phyloP scores from a whole-genome alignment of 1,140 invertebrate species.

The Listronotus bonariensis region DNA sequence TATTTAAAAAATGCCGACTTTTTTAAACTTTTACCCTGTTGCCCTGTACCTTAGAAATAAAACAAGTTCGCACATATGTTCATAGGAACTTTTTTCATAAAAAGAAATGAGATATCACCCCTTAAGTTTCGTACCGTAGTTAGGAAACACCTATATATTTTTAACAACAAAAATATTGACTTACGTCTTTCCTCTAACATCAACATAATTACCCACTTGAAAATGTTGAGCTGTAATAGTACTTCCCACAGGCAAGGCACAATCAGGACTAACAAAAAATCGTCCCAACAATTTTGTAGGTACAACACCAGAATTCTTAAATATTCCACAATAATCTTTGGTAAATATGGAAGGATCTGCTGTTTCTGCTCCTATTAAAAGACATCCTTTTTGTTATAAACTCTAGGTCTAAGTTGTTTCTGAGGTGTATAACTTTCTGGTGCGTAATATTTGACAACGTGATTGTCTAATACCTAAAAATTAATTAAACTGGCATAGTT shows the following conservation, averaged over 20 bases:
- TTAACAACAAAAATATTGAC: conserved; percentile 46
- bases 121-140: no score
- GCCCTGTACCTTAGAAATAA: no score
- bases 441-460: conserved; percentile 90
- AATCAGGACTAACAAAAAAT: conserved; percentile 86
- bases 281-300: conserved; percentile 84
- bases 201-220: conserved; percentile 87
- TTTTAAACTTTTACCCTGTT: no score
- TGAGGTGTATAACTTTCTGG: conserved; percentile 76
- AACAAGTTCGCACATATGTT: no score
- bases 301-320: conserved; percentile 82
- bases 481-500: no score
- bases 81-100: no score
- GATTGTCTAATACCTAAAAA: conserved; percentile 88
- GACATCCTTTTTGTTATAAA: conserved; percentile 62
- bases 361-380: conserved; percentile 89
- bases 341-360: conserved; percentile 85
- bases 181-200: conserved; percentile 92
- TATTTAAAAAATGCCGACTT: no score
- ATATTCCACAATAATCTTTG: conserved; percentile 87
- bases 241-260: conserved; percentile 86
- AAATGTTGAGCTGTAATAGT: conserved; percentile 89
- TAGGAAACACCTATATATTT: no score
- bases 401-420: conserved; percentile 55
- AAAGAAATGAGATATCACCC: no score